These are phyloP conservation scores for Clarias laeviceps DNA, from an alignment of 2,797 vertebrate species.

Conservation along the genomic window DNA sequence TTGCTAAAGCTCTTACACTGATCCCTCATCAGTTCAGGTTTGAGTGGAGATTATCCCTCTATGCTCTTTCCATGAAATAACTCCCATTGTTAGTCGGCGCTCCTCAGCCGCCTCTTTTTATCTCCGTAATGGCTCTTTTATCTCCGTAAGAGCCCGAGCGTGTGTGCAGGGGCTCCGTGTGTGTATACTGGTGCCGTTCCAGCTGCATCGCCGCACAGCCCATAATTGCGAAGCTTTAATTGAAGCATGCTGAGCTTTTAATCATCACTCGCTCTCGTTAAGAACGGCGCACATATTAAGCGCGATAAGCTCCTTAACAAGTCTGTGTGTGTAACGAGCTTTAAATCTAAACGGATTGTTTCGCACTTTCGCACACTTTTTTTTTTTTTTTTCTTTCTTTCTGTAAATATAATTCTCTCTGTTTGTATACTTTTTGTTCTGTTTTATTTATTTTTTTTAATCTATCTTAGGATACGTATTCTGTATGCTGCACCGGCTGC, in stretches of 20 bases:
- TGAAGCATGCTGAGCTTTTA: conserved; percentile 72
- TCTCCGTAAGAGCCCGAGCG: not conserved
- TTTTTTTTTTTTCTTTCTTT: too few relatives aligned
- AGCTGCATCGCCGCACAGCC: conserved; percentile 42
- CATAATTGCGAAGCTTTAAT: conserved; percentile 68
- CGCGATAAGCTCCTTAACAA: conserved; percentile 68
- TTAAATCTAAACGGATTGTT: conserved; percentile 31
- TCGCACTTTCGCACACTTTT: not conserved
- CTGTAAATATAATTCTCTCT: not conserved
- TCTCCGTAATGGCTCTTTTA: conserved; percentile 19
- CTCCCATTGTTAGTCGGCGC: conserved; percentile 41
- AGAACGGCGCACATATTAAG: conserved; percentile 70
- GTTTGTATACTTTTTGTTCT: conserved; percentile 12
- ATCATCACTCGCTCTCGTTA: conserved; percentile 68
- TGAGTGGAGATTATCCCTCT: conserved; percentile 51
- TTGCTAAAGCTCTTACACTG: conserved; percentile 49
- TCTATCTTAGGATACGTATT: conserved; percentile 58
- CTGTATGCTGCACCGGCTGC: conserved; percentile 63
- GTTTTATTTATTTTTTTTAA: not conserved
- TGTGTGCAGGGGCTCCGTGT: not conserved
- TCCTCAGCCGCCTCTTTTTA: conserved; percentile 29
- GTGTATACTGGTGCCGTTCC: conserved; percentile 28
- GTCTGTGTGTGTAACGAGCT: conserved; percentile 60
- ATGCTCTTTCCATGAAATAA: conserved; percentile 36
- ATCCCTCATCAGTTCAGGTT: conserved; percentile 49